phyloP scores from a whole-genome alignment of 1,140 invertebrate species.

The Pseudomyrmex concolor region DNA sequence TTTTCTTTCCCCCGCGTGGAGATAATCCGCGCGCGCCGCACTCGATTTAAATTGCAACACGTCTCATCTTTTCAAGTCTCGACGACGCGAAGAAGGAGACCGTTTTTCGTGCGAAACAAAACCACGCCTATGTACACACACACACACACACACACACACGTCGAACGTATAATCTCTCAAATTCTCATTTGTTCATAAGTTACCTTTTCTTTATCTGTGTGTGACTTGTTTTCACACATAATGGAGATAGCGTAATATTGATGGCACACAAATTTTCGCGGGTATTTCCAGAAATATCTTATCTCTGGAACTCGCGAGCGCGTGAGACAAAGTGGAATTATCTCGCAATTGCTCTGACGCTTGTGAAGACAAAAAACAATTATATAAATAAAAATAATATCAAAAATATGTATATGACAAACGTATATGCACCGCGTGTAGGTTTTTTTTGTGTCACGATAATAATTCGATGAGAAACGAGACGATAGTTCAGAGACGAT shows the following conservation, averaged over 20 bases:
- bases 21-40: too few species aligned
- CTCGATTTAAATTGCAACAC: background rate
- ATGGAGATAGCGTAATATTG: background rate
- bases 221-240: background rate
- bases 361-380: too few species aligned
- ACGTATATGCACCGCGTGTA: too few species aligned
- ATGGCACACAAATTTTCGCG: background rate
- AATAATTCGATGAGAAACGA: background rate
- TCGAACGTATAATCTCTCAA: background rate
- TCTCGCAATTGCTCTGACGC: too few species aligned
- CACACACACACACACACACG: too few species aligned
- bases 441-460: background rate
- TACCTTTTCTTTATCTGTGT: background rate
- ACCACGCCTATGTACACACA: background rate
- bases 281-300: slow-evolving; percentile 17
- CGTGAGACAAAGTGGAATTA: background rate
- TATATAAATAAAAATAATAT: too few species aligned
- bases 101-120: background rate
- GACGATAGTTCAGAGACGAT: background rate
- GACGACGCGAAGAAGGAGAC: background rate
- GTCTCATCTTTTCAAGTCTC: background rate
- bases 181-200: background rate
- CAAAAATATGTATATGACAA: too few species aligned
- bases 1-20: too few species aligned
- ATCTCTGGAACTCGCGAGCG: background rate